Evolutionary conservation across 2,797 vertebrate species (phyloP), one percentile per base, ranked within the genome.

Genomic region (Mus spretus): DNA sequence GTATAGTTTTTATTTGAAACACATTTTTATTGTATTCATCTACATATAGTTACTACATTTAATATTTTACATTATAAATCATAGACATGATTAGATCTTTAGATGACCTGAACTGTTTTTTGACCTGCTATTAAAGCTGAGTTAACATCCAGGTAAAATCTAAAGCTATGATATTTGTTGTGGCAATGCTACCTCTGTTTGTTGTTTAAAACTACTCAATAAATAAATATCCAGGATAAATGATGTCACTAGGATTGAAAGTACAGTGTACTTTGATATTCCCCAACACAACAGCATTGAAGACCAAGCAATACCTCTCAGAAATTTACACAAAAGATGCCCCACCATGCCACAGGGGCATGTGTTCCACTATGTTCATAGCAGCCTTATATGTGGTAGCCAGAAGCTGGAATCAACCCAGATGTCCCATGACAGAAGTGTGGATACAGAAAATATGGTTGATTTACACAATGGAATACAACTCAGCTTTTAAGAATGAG

Each of bases 231-330:
- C 0, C 28, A 70, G 37, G 28, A 81, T 91, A 87, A 93, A 91
- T 78, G 65, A 2, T 86, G 44, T 90, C 91, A 44, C 63, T 83
- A 94, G 87, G n/a, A 84, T 74, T 97, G 47, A 96, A 91, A 96
- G 80, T 94, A 80, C 89, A 80, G 93, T 81, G 59, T 80, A 31
- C 31, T 87, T 74, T 81, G 53, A 96, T 95, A 0, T 0, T 83
- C 92, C 63, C 70, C 26, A n/a, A 74, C 8, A 78, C 47, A 15
- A 92, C 19, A 72, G 61, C 34, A 85, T 91, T 97, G 89, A 75
- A 61, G 22, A 61, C 24, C 59, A 9, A 61, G 59, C 2, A 61
- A 61, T 26, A 61, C 24, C 59, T 26, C 59, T 24, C 26, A 8
- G 59, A 9, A 61, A 61, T 61, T 61, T 61, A 61, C 22, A 59